Conservation (phyloP, 2,797 vertebrate species). For the Sebastes cheni region DNA sequence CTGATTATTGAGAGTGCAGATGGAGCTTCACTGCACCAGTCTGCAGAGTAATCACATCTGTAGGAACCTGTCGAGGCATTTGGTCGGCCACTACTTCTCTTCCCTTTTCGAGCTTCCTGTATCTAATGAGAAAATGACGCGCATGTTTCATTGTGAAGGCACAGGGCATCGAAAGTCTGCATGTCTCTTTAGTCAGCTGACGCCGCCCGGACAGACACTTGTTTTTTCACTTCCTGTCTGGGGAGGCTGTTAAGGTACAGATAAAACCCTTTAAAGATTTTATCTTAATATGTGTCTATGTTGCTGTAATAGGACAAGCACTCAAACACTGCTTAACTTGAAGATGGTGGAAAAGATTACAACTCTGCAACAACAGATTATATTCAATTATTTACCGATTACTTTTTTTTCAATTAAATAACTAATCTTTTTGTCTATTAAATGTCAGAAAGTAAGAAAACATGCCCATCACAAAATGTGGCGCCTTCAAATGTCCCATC, state of each 20-base stretch:
- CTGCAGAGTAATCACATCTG: slow-evolving; percentile 45
- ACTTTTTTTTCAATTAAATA: neutral
- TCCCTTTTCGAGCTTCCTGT: slow-evolving; percentile 46
- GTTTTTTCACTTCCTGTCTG: slow-evolving; percentile 44
- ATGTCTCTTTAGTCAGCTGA: neutral
- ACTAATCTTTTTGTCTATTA: neutral
- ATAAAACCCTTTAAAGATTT: neutral
- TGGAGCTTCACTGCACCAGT: neutral
- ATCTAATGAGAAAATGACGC: neutral
- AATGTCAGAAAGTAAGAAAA: neutral
- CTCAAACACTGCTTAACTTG: neutral
- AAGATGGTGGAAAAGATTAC: neutral
- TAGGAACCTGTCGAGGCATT: neutral
- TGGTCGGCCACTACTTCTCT: slow-evolving; percentile 28
- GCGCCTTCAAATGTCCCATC: neutral
- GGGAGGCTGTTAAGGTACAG: neutral
- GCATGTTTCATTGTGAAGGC: slow-evolving; percentile 1
- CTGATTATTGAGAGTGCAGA: neutral
- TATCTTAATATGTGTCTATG: neutral
- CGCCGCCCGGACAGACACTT: neutral
- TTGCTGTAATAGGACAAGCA: neutral
- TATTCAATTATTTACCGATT: neutral
- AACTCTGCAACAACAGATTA: neutral
- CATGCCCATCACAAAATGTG: neutral
- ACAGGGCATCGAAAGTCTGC: neutral